Percentiles rank a stretch among this genome's conserved stretches.
These are phyloP conservation scores for Empidonax traillii DNA, from an alignment of 2,113 vertebrate species.

Conservation along the genomic window DNA sequence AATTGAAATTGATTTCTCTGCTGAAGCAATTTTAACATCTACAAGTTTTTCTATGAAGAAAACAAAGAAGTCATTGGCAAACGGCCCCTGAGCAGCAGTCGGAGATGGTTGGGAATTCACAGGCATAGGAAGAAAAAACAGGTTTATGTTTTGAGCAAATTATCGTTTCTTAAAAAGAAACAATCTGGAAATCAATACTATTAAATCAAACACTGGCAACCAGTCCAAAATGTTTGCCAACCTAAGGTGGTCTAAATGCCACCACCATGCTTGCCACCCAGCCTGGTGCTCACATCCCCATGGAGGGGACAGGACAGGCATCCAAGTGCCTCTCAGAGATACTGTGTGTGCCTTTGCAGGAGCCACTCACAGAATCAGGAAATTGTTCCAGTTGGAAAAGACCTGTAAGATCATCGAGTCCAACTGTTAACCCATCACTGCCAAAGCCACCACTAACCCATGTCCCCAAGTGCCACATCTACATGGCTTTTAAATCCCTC, in stretches of 20 bases:
- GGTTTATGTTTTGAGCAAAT: not conserved
- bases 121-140: not conserved
- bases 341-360: accelerated
- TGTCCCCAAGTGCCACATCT: not conserved
- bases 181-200: not conserved
- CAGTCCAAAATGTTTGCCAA: not conserved
- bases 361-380: not conserved
- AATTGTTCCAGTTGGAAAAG: not conserved
- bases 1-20: not conserved
- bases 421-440: not conserved
- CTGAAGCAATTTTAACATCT: not conserved
- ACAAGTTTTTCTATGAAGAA: not conserved
- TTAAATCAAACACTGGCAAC: not conserved
- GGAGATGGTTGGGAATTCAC: not conserved
- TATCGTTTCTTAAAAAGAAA: not conserved
- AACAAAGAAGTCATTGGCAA: constrained; percentile 1
- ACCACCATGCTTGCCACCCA: accelerated
- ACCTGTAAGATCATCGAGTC: not conserved
- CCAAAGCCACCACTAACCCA: not conserved
- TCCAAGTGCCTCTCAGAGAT: accelerated
- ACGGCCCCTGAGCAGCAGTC: not conserved
- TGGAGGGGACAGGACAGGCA: not conserved
- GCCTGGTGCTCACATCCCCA: not conserved
- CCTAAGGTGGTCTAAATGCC: not conserved
- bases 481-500: not conserved